phyloP scores from a whole-genome alignment of 2,888 invertebrate genomes.

The Hydrotaea cyrtoneurina region DNA sequence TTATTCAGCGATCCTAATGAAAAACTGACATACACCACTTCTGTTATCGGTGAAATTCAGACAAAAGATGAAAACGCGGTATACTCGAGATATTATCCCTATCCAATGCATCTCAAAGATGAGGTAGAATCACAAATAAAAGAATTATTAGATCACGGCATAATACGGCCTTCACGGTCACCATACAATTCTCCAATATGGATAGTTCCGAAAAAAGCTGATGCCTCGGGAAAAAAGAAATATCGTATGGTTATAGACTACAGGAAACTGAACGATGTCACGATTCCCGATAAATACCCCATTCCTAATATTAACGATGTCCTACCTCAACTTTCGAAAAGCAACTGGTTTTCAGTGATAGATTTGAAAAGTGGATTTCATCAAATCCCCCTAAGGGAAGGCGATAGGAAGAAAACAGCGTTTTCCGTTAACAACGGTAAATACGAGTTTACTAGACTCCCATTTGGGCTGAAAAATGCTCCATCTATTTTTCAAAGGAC shows the following conservation, averaged over 20 bases:
- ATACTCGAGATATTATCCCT: constrained; percentile 30
- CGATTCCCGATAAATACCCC: constrained; percentile 31
- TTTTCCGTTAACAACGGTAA: constrained; percentile 39
- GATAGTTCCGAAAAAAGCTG: constrained; percentile 30
- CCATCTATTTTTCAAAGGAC: constrained; percentile 14
- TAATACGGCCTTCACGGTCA: constrained; percentile 15
- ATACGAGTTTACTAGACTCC: constrained; percentile 43
- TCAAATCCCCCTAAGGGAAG: constrained; percentile 39
- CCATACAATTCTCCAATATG: constrained; percentile 40
- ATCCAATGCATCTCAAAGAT: constrained; percentile 30
- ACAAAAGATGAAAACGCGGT: constrained; percentile 34
- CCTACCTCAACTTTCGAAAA: constrained; percentile 12
- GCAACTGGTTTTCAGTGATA: constrained; percentile 28
- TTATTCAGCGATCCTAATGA: constrained; percentile 26
- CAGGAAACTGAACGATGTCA: constrained; percentile 31
- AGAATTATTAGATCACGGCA: constrained; percentile 27
- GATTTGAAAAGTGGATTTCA: constrained; percentile 46
- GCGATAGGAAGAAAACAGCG: too few relatives aligned
- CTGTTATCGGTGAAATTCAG: constrained; percentile 25
- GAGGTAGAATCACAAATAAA: constrained; percentile 37
- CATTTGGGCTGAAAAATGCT: constrained; percentile 50
- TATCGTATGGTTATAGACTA: constrained; percentile 43
- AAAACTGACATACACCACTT: constrained; percentile 26
- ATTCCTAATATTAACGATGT: constrained; percentile 22
- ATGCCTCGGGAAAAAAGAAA: constrained; percentile 42